phyloP scores from a whole-genome alignment of 1,140 invertebrate genomes.

The Lamellibrachia luymesi region DNA sequence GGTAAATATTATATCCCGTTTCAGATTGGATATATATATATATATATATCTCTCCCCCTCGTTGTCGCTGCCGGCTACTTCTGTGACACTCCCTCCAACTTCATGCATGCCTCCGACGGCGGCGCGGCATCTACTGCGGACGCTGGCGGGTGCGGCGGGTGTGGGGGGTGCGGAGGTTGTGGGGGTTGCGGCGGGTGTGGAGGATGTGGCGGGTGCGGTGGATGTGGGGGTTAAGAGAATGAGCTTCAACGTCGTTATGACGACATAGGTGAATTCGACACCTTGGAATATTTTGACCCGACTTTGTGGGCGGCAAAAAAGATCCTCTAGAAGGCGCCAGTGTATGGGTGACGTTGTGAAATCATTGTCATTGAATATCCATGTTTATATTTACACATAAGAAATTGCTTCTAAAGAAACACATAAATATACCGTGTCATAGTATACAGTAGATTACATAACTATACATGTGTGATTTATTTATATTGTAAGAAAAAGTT shows the following conservation, averaged over 20 bases:
- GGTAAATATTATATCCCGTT: too few species aligned
- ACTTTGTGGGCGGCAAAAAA: not conserved
- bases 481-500: not conserved
- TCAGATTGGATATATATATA: too few species aligned
- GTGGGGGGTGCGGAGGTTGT: constrained; percentile 22
- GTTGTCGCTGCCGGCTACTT: constrained; percentile 46
- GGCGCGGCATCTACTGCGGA: constrained; percentile 14
- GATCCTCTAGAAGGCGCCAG: too few species aligned
- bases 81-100: constrained; percentile 48
- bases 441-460: too few species aligned
- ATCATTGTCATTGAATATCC: too few species aligned
- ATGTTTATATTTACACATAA: too few species aligned
- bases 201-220: constrained; percentile 50
- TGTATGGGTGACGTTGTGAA: not conserved
- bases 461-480: not conserved
- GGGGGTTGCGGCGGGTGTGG: constrained; percentile 59
- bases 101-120: constrained; percentile 30
- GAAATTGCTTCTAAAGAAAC: too few species aligned
- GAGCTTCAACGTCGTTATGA: not conserved
- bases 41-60: too few species aligned
- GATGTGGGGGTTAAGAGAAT: constrained; percentile 12
- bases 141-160: constrained; percentile 27
- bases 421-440: too few species aligned
- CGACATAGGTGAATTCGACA: not conserved
- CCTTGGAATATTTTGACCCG: not conserved